Evolutionary conservation across 1,140 invertebrate species (phyloP).

Genomic region (Drosophila prosaltans): DNA sequence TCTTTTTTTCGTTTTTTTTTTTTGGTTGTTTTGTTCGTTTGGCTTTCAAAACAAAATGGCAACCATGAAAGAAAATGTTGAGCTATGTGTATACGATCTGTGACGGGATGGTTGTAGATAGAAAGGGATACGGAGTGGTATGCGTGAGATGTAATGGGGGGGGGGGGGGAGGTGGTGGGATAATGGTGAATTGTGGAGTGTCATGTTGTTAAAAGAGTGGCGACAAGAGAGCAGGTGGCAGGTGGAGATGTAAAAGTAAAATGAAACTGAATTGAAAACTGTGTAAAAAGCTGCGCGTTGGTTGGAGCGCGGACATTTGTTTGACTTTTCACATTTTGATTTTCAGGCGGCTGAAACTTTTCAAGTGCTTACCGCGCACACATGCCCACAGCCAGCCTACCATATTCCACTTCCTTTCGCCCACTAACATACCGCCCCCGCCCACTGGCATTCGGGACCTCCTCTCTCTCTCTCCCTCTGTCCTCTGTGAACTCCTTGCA

Average conservation of each 20-base stretch:
- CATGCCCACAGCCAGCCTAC: slow-evolving; percentile 5
- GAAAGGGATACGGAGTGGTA: slow-evolving; percentile 15
- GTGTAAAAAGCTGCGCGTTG: slow-evolving; percentile 45
- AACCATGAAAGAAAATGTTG: slow-evolving; percentile 68
- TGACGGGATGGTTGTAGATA: not conserved
- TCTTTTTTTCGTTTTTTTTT: slow-evolving; percentile 35
- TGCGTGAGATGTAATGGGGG: slow-evolving; percentile 28
- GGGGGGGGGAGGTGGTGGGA: slow-evolving; percentile 24
- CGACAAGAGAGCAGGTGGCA: slow-evolving; percentile 23
- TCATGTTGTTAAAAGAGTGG: too few species aligned
- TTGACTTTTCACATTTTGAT: slow-evolving; percentile 77
- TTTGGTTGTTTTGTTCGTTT: slow-evolving; percentile 42
- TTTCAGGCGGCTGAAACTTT: slow-evolving; percentile 62
- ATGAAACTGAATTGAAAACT: slow-evolving; percentile 10
- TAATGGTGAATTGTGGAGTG: too few species aligned
- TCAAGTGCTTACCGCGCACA: slow-evolving; percentile 61
- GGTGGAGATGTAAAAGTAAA: slow-evolving; percentile 20
- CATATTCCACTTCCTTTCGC: too few species aligned
- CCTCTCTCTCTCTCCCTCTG: not conserved
- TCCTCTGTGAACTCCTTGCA: not conserved
- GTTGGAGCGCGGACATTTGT: slow-evolving; percentile 62
- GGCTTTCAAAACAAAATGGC: slow-evolving; percentile 77
- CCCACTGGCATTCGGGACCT: not conserved
- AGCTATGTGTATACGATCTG: slow-evolving; percentile 23
- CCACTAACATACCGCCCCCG: not conserved